Conservation (phyloP, 1,140 invertebrate genomes). For the Myzus persicae region DNA sequence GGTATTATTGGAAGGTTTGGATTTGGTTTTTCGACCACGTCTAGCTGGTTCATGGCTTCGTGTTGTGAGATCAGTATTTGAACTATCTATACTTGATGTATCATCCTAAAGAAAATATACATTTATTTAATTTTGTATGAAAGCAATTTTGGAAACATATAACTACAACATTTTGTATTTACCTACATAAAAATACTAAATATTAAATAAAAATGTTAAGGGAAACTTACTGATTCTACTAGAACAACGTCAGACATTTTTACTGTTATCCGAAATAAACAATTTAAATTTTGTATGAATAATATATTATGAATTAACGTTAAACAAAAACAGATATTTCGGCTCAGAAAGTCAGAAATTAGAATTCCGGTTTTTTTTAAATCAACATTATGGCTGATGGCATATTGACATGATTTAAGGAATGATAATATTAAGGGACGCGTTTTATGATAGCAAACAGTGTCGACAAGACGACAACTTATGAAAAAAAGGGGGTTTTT, state of each 20-base stretch:
- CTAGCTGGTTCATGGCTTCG: constrained; percentile 41
- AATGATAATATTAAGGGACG: constrained; percentile 1
- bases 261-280: not conserved
- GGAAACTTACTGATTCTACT: constrained; percentile 50
- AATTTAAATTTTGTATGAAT: not conserved
- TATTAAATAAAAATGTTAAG: not conserved
- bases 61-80: constrained; percentile 49
- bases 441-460: not conserved
- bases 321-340: not conserved
- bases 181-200: not conserved
- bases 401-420: too few relatives aligned
- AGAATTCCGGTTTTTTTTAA: not conserved
- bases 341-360: not conserved
- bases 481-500: not conserved
- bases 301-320: not conserved
- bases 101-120: constrained; percentile 66
- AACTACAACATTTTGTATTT: not conserved
- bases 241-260: constrained; percentile 34
- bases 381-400: not conserved
- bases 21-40: constrained; percentile 45
- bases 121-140: not conserved
- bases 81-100: constrained; percentile 60
- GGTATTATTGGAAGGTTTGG: constrained; percentile 53
- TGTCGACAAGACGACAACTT: not conserved
- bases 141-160: not conserved